A percentile compares a stretch with the other conserved stretches of the same genome.
Evolutionary conservation across 2,888 invertebrate genomes (phyloP).

Genomic region (Amorpha juglandis): DNA sequence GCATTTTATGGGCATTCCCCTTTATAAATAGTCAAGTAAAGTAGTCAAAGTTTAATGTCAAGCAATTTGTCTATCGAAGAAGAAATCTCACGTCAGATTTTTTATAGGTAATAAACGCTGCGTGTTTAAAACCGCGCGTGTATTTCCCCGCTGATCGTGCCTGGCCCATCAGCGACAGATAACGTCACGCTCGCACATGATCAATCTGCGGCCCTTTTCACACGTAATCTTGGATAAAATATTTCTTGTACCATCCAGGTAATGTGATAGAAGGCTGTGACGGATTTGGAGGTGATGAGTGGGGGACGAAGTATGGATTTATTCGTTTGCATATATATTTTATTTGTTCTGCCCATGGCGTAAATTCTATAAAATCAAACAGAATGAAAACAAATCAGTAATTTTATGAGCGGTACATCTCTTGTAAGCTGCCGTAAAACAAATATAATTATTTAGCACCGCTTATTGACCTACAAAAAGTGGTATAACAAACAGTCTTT

Average conservation of each 20-base stretch:
- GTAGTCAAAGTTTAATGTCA: too few species aligned
- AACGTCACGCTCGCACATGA: constrained; percentile 41
- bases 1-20: too few species aligned
- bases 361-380: too few species aligned
- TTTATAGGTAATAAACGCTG: background rate
- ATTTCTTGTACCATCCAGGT: constrained; percentile 56
- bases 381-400: too few species aligned
- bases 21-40: too few species aligned
- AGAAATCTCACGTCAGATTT: background rate
- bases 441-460: too few species aligned
- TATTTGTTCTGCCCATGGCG: too few species aligned
- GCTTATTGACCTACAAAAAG: too few species aligned
- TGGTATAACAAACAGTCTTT: too few species aligned
- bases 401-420: too few species aligned
- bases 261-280: constrained; percentile 32
- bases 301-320: constrained; percentile 23
- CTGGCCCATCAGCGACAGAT: constrained; percentile 32
- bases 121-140: constrained; percentile 18
- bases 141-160: constrained; percentile 7
- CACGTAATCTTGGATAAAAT: constrained; percentile 67
- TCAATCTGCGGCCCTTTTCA: constrained; percentile 65
- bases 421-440: too few species aligned
- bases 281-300: constrained; percentile 39
- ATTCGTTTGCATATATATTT: background rate
- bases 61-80: too few species aligned